Percentiles rank a stretch among this genome's conserved stretches.
phyloP scores from a whole-genome alignment of 2,888 invertebrate genomes.

The Loripinus fragilis region DNA sequence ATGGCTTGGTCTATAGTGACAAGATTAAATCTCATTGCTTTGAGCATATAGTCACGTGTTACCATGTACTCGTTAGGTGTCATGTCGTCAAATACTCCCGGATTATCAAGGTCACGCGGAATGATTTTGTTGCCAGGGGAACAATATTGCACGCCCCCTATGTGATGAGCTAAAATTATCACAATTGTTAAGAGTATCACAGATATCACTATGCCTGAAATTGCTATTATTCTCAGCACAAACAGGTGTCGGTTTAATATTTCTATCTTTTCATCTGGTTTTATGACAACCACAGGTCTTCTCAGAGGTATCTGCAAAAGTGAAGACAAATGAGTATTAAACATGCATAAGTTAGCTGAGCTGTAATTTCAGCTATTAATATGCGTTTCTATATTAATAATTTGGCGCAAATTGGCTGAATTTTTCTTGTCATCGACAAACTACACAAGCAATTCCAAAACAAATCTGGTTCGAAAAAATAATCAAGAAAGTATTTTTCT shows the following conservation, averaged over 20 bases:
- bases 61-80: slow-evolving; percentile 67
- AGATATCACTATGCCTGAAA: slow-evolving; percentile 44
- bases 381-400: too few species aligned
- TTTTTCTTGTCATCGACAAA: too few species aligned
- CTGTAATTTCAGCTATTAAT: too few species aligned
- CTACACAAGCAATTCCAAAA: too few species aligned
- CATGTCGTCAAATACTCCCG: slow-evolving; percentile 74
- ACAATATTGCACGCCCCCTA: slow-evolving; percentile 63
- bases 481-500: too few species aligned
- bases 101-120: slow-evolving; percentile 62
- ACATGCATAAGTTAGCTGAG: too few species aligned
- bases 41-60: slow-evolving; percentile 69
- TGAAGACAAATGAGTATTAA: too few species aligned
- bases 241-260: slow-evolving; percentile 12
- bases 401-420: too few species aligned
- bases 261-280: neutral
- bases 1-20: slow-evolving; percentile 61
- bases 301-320: slow-evolving; percentile 26
- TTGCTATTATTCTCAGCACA: slow-evolving; percentile 38
- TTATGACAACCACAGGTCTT: neutral
- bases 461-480: too few species aligned
- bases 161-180: slow-evolving; percentile 52
- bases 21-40: slow-evolving; percentile 60
- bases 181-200: slow-evolving; percentile 57
- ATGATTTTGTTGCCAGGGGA: slow-evolving; percentile 51